Conservation (phyloP, 2,113 vertebrate genomes). For the Spheniscus mendiculus region DNA sequence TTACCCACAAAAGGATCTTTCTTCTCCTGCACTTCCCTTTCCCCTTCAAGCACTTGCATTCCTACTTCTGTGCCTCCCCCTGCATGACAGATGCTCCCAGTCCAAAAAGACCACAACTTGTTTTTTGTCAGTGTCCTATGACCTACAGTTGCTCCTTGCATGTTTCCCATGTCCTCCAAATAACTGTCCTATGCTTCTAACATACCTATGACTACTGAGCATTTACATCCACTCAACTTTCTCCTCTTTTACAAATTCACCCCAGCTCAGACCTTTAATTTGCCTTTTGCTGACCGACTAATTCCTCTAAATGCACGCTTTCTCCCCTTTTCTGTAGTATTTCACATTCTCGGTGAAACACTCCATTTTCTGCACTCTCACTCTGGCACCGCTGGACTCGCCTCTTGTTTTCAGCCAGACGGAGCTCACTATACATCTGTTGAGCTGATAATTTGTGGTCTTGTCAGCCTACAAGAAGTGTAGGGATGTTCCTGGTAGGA, state of each 20-base stretch:
- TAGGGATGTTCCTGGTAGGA: not conserved
- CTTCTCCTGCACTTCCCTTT: not conserved
- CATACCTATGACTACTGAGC: not conserved
- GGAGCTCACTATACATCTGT: not conserved
- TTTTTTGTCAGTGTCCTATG: not conserved
- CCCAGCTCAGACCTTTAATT: not conserved
- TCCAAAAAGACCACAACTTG: not conserved
- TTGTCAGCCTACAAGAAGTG: not conserved
- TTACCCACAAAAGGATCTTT: not conserved
- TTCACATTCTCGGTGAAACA: not conserved
- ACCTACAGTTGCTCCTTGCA: not conserved
- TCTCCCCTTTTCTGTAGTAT: not conserved
- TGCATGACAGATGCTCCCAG: not conserved
- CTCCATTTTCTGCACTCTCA: not conserved
- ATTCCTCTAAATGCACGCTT: fast-evolving
- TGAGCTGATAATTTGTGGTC: not conserved
- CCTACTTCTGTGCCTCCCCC: not conserved
- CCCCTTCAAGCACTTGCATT: not conserved
- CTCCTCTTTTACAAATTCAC: not conserved
- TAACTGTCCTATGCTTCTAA: not conserved
- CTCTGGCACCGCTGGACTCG: not conserved
- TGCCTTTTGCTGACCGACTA: not conserved
- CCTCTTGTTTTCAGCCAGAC: not conserved
- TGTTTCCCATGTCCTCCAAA: not conserved
- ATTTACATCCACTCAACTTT: not conserved